phyloP scores from a whole-genome alignment of 2,888 invertebrate genomes.

The Xanthia togata region DNA sequence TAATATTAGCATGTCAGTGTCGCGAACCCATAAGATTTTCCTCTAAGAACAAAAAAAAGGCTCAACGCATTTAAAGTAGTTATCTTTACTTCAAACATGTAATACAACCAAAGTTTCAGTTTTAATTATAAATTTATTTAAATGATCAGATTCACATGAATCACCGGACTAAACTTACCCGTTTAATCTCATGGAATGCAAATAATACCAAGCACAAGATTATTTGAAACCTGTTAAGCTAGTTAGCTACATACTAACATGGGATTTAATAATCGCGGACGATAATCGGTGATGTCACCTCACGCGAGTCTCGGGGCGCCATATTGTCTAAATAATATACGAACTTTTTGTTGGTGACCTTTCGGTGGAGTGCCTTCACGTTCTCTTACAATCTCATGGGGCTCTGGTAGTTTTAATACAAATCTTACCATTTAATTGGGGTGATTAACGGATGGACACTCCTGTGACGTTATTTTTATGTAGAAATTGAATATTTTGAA shows the following conservation, averaged over 20 bases:
- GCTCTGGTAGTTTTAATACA: conserved; percentile 66
- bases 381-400: conserved; percentile 60
- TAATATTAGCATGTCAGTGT: too few species aligned
- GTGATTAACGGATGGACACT: conserved; percentile 8
- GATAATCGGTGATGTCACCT: conserved; percentile 50
- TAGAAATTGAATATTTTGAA: not conserved
- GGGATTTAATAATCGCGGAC: conserved; percentile 10
- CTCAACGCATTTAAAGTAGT: too few species aligned
- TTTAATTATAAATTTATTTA: not conserved
- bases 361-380: conserved; percentile 66
- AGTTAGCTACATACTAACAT: not conserved
- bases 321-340: conserved; percentile 84
- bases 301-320: conserved; percentile 82
- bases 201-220: not conserved
- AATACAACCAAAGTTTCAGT: not conserved
- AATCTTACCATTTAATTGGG: conserved; percentile 35
- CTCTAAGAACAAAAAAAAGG: too few species aligned
- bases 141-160: not conserved
- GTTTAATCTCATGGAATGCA: conserved; percentile 4
- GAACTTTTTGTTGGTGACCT: conserved; percentile 62
- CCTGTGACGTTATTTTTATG: not conserved
- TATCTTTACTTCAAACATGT: too few species aligned
- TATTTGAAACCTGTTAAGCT: conserved; percentile 9
- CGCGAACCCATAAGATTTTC: too few species aligned
- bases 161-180: not conserved